These are phyloP conservation scores for Melipona beecheii DNA, from an alignment of 2,888 invertebrate genomes.

Conservation along the genomic window DNA sequence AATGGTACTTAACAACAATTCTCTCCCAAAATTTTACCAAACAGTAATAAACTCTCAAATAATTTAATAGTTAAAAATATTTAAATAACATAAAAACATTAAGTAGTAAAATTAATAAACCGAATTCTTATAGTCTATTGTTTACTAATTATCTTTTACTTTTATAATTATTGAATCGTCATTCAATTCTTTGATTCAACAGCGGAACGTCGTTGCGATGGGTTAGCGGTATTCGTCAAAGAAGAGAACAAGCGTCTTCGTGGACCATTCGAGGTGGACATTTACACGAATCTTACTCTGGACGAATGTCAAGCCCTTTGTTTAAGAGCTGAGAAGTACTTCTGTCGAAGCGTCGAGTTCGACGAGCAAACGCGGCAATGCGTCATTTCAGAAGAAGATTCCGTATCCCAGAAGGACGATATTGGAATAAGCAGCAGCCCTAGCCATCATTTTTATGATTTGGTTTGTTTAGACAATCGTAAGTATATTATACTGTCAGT, in stretches of 20 bases:
- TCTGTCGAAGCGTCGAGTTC: slow-evolving; percentile 95
- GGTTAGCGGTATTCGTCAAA: slow-evolving; percentile 94
- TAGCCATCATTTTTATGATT: slow-evolving; percentile 94
- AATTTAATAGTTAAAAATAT: neutral
- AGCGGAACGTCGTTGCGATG: slow-evolving; percentile 95
- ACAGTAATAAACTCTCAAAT: neutral
- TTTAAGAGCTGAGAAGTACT: slow-evolving; percentile 94
- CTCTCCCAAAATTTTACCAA: neutral
- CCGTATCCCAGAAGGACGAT: slow-evolving; percentile 94
- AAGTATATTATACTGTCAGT: slow-evolving; percentile 84
- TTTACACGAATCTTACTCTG: slow-evolving; percentile 93
- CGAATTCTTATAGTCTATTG: neutral
- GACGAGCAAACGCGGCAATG: slow-evolving; percentile 94
- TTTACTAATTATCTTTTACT: neutral
- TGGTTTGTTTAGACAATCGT: slow-evolving; percentile 96
- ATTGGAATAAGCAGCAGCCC: slow-evolving; percentile 93
- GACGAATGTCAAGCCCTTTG: slow-evolving; percentile 96
- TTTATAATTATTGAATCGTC: too few relatives aligned
- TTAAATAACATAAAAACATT: neutral
- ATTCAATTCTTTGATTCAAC: slow-evolving; percentile 58
- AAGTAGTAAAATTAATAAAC: too few relatives aligned
- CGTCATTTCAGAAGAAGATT: slow-evolving; percentile 96
- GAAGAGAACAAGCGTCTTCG: slow-evolving; percentile 95
- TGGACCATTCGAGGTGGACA: slow-evolving; percentile 95
- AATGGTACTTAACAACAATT: slow-evolving; percentile 87